phyloP scores from a whole-genome alignment of 2,797 vertebrate species.

The Acomys russatus region DNA sequence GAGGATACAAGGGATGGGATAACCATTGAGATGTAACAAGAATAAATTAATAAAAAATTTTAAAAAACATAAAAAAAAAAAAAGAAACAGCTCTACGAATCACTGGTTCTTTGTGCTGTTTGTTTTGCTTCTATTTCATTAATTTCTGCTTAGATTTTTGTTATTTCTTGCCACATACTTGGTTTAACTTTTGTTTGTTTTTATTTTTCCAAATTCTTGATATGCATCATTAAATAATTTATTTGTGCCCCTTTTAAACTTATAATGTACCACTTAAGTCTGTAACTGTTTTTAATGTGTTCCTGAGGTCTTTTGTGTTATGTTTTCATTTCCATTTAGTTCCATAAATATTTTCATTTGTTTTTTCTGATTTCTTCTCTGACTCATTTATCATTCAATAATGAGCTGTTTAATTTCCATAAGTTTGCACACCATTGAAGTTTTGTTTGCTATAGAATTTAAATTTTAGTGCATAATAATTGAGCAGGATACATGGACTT shows the following conservation, averaged over 20 bases:
- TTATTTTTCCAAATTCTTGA: not conserved
- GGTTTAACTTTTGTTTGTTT: not conserved
- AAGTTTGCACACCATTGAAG: not conserved
- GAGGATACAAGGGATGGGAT: too few relatives aligned
- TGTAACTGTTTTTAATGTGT: not conserved
- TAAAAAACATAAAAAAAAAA: too few relatives aligned
- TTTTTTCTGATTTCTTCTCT: not conserved
- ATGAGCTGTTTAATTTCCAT: not conserved
- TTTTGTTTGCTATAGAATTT: not conserved
- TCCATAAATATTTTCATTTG: not conserved
- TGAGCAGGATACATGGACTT: not conserved
- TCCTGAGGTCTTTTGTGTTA: not conserved
- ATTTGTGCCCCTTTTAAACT: not conserved
- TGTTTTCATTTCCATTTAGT: not conserved
- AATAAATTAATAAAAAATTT: too few relatives aligned
- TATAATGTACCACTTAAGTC: not conserved
- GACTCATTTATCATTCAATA: not conserved
- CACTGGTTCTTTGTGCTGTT: not conserved
- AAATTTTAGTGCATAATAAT: not conserved
- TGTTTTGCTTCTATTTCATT: constrained; percentile 13
- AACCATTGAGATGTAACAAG: too few relatives aligned
- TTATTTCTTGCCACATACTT: not conserved
- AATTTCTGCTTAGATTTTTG: not conserved
- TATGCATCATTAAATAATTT: constrained; percentile 15
- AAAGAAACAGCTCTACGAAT: not conserved